Evolutionary conservation across 2,888 invertebrate genomes (phyloP), one percentile per base, ranked within the genome.

Genomic region (Rhagium mordax): DNA sequence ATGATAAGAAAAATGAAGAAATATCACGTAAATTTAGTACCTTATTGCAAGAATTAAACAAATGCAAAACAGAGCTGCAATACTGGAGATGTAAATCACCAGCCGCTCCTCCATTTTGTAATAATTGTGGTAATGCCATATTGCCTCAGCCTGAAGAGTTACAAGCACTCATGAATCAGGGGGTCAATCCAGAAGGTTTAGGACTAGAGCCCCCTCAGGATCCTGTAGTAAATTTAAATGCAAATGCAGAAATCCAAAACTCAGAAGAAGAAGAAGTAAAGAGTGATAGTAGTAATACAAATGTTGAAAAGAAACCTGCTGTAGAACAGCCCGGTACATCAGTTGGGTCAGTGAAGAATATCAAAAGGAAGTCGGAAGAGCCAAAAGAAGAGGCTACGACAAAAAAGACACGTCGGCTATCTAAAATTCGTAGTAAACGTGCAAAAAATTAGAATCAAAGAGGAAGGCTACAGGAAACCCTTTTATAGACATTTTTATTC

Each of bases 71-170:
- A 41, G 96, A 96, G 88, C 88, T 96, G 83, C 96, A 96, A 88
- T 96, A 96, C 88, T 96, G 96, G 95, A 93, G 96, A 72, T 96
- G 96, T 51, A 95, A 95, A 81, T 95, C 95, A 75, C 95, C 96
- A 10, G 94, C 95, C 77, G 91, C 91, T 81, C 77, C 79, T 15
- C 90, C 91, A 76, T 91, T 93, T 70, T 96, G 95, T 84, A 92
- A 91, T 41, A 91, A 93, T 79, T 95, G 95, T 85, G 95, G 95
- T 70, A 91, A 90, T 71, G 90, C 90, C 70, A 89, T 91, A 78
- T 84, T 88, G 10, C 88, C 89, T 6, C 87, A 91, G 64, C 89
- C 90, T 0, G 93, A 92, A 79, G 93, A 93, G 82, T 85, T 92
- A 55, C 91, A 92, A 81, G 82, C 81, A 10, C 79, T 81, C 15